phyloP scores from a whole-genome alignment of 2,113 vertebrate genomes.

The Sinocyclocheilus rhinocerous region DNA sequence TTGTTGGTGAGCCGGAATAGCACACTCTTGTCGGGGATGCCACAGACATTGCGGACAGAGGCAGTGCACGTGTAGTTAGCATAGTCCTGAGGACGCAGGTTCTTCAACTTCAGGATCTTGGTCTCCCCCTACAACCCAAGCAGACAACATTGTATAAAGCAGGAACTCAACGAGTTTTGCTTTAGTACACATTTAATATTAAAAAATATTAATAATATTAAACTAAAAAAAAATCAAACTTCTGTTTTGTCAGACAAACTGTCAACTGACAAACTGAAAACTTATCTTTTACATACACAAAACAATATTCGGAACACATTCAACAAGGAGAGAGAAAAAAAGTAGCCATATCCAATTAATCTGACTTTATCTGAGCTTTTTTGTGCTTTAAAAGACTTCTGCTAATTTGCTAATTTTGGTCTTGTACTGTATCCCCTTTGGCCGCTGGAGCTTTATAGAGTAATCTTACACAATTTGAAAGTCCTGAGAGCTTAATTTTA shows the following conservation, averaged over 20 bases:
- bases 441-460: background rate
- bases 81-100: slow-evolving; percentile 87
- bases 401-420: background rate
- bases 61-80: slow-evolving; percentile 89
- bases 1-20: slow-evolving; percentile 85
- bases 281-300: no score
- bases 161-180: background rate
- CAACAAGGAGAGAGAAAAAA: no score
- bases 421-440: background rate
- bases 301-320: no score
- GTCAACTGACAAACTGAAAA: no score
- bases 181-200: background rate
- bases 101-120: slow-evolving; percentile 89
- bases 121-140: slow-evolving; percentile 81
- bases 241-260: no score
- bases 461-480: background rate
- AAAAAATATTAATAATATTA: no score
- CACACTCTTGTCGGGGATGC: slow-evolving; percentile 86
- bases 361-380: no score
- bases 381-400: no score
- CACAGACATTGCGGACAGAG: slow-evolving; percentile 85
- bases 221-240: no score
- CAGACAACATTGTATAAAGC: background rate
- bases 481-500: background rate
- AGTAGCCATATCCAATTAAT: no score